A percentile compares a stretch with the other conserved stretches of the same genome.
Conservation (phyloP, 2,113 vertebrate species). For the Hyperopisus bebe region DNA sequence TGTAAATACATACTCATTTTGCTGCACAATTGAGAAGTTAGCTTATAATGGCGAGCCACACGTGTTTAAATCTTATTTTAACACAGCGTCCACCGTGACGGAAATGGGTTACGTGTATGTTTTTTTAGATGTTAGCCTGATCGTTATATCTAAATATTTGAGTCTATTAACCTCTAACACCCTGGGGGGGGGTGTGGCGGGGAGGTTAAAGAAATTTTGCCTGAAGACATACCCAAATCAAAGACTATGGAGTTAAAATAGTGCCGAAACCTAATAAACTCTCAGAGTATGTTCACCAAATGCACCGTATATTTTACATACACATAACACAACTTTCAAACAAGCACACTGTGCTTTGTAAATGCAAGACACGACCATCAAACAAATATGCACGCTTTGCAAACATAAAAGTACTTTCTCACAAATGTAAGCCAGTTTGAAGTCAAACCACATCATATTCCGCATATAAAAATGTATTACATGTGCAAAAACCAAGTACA, state of each 20-base stretch:
- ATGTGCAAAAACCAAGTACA: neutral
- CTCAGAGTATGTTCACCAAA: neutral
- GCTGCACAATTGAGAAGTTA: neutral
- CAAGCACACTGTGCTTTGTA: neutral
- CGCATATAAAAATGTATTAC: neutral
- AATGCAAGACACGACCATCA: neutral
- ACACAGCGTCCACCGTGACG: neutral
- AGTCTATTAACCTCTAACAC: neutral
- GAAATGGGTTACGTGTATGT: neutral
- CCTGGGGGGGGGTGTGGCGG: neutral
- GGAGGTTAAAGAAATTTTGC: neutral
- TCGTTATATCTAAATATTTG: neutral
- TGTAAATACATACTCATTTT: neutral
- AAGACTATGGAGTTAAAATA: neutral
- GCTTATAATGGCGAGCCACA: neutral
- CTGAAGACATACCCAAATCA: neutral
- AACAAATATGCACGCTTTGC: neutral
- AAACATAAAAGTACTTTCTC: neutral
- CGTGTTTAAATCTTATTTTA: neutral
- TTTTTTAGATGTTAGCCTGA: neutral
- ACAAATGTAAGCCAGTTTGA: neutral
- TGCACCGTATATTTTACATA: neutral
- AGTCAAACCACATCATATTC: neutral
- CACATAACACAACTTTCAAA: neutral
- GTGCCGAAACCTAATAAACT: neutral